Evolutionary conservation across 2,113 vertebrate species (phyloP), one percentile per base, ranked within the genome.

Genomic region (Chaetops frenatus): DNA sequence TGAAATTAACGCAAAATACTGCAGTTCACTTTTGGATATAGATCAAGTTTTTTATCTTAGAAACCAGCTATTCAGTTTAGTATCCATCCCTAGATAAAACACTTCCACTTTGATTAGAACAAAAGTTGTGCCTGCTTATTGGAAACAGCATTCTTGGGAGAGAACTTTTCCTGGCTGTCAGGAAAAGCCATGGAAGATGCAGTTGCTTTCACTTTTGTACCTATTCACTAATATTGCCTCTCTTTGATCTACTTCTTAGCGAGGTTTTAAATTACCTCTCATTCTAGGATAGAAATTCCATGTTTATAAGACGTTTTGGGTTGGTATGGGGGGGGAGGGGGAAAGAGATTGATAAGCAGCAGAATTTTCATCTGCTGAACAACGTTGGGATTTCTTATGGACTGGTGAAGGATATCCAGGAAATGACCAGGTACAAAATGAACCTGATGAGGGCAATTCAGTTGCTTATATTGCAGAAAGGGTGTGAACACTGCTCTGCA

Each of bases 241-340:
- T 35, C 35, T 66, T 38, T n/a, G 15, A 14, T 54, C 45, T 60
- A 7, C 12, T 62, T 56, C 24, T 71, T 29, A 29, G 14, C 24
- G 25, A 31, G 14, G 10, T 76, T 88, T 86, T 66, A 54, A 86
- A 71, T 22, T 71, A 23, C 2, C 17, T 72, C 15, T 64, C 18
- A 56, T 51, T 73, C 38, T 84, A 65, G 25, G n/a, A 22, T 15
- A 38, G 40, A 60, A 56, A 56, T 58, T 73, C 15, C 2, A 4
- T 11, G 10, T 69, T 47, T 79, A 10, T 65, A 45, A 38, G 4
- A 57, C 54, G 18, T 21, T 54, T 44, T 27, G n/a, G 6, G 14
- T 45, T 62, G 18, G 1, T 86, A 12, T 10, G 12, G 14, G 24
- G 9, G 18, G 5, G 9, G 5, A 12, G 6, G 4, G 7, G 2